phyloP scores from a whole-genome alignment of 2,113 vertebrate species.

The Forbesichthys agassizii region DNA sequence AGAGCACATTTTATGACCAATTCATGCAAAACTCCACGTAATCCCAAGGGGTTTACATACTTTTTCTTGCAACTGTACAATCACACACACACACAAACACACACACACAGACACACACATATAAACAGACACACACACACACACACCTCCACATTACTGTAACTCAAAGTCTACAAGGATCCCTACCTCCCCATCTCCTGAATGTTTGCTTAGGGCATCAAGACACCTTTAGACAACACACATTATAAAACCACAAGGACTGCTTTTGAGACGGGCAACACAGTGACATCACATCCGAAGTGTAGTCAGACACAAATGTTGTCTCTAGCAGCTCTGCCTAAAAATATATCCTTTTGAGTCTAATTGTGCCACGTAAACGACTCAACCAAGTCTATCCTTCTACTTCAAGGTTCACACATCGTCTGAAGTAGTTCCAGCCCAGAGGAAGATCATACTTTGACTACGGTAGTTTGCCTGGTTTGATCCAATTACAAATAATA shows the following conservation, averaged over 20 bases:
- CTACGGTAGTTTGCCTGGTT: constrained; percentile 28
- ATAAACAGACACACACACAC: neutral
- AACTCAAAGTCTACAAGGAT: constrained; percentile 86
- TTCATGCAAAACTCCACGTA: too few relatives aligned
- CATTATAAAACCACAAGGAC: neutral
- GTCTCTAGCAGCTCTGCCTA: constrained; percentile 22
- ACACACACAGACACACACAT: constrained; percentile 3
- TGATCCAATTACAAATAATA: constrained; percentile 49
- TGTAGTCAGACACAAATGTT: constrained; percentile 20
- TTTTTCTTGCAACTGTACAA: too few relatives aligned
- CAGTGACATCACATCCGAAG: neutral
- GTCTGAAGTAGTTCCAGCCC: constrained; percentile 25
- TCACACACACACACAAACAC: neutral
- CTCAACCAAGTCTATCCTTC: constrained; percentile 23
- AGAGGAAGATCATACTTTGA: constrained; percentile 43
- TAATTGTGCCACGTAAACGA: constrained; percentile 2
- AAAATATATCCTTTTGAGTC: constrained; percentile 28
- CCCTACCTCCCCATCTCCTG: constrained; percentile 73
- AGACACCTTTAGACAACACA: constrained; percentile 60
- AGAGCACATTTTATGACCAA: too few relatives aligned
- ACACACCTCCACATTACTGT: constrained; percentile 55
- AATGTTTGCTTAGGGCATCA: constrained; percentile 77
- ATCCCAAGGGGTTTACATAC: too few relatives aligned
- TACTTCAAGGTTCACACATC: constrained; percentile 40
- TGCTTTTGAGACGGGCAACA: too few relatives aligned